A percentile compares a stretch with the other conserved stretches of the same genome.
Conservation (phyloP, 2,888 invertebrate species). For the Nymphalis polychloros region DNA sequence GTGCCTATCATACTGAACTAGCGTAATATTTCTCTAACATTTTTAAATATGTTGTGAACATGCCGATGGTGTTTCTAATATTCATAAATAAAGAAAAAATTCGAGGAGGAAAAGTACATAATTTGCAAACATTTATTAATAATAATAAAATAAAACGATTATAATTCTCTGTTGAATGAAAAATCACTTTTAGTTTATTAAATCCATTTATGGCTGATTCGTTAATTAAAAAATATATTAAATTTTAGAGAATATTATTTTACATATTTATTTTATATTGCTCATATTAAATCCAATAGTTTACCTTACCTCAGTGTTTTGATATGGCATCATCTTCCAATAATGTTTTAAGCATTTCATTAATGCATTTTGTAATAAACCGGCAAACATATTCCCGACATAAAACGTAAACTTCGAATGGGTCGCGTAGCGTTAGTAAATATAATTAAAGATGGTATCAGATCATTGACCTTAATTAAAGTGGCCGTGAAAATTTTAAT, state of each 20-base stretch:
- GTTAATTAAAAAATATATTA: neutral
- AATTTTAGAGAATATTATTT: slow-evolving; percentile 7
- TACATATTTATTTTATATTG: neutral
- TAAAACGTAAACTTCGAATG: slow-evolving; percentile 32
- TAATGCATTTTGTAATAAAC: slow-evolving; percentile 32
- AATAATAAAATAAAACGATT: too few relatives aligned
- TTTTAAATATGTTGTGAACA: too few relatives aligned
- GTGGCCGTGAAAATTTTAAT: slow-evolving; percentile 9
- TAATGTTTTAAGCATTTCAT: slow-evolving; percentile 17
- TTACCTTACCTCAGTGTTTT: slow-evolving; percentile 35
- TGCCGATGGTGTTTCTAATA: too few relatives aligned
- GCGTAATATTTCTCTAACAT: too few relatives aligned
- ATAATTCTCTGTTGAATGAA: too few relatives aligned
- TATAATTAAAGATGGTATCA: slow-evolving; percentile 38
- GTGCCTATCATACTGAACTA: too few relatives aligned
- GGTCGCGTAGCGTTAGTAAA: slow-evolving; percentile 34
- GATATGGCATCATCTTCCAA: slow-evolving; percentile 16
- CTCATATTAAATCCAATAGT: neutral
- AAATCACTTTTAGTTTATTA: too few relatives aligned
- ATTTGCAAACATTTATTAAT: too few relatives aligned
- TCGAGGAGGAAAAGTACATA: too few relatives aligned
- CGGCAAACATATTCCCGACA: slow-evolving; percentile 26
- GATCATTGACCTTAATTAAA: slow-evolving; percentile 25
- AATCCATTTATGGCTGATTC: too few relatives aligned
- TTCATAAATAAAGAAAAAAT: too few relatives aligned